These are phyloP conservation scores for Epizoanthus illoricatus DNA, from an alignment of 92 coral and sea anemone genomes.

Conservation along the genomic window DNA sequence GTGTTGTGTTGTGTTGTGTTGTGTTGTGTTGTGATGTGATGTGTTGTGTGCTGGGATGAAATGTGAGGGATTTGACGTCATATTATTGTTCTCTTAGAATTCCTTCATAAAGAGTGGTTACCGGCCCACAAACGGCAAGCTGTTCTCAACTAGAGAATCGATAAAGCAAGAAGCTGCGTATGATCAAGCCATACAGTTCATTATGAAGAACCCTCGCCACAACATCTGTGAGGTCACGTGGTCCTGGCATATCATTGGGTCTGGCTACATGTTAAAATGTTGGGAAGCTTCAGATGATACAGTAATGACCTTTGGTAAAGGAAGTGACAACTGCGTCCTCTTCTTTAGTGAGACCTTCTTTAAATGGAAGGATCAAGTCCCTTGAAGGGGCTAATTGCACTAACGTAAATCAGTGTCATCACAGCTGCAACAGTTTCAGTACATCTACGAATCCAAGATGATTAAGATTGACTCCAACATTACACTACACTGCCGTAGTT, in stretches of 20 bases:
- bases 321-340: slow-evolving; percentile 26
- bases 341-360: slow-evolving; percentile 35
- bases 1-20: no score
- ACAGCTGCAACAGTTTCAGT: no score
- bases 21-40: no score
- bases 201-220: slow-evolving; percentile 44
- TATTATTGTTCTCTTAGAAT: neutral
- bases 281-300: slow-evolving; percentile 36
- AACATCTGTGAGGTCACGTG: slow-evolving; percentile 40
- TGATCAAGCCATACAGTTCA: slow-evolving; percentile 14
- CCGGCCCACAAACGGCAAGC: slow-evolving; percentile 25
- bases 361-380: slow-evolving; percentile 42
- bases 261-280: slow-evolving; percentile 22
- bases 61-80: no score
- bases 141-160: neutral
- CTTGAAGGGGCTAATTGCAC: neutral
- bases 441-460: no score
- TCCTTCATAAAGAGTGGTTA: neutral
- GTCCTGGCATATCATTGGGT: neutral
- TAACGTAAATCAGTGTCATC: no score
- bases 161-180: slow-evolving; percentile 30
- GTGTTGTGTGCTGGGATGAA: no score
- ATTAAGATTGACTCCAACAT: no score
- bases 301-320: slow-evolving; percentile 31
- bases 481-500: no score